These are phyloP conservation scores for Ornithoptera alexandrae DNA, from an alignment of 2,888 invertebrate species.

Conservation along the genomic window DNA sequence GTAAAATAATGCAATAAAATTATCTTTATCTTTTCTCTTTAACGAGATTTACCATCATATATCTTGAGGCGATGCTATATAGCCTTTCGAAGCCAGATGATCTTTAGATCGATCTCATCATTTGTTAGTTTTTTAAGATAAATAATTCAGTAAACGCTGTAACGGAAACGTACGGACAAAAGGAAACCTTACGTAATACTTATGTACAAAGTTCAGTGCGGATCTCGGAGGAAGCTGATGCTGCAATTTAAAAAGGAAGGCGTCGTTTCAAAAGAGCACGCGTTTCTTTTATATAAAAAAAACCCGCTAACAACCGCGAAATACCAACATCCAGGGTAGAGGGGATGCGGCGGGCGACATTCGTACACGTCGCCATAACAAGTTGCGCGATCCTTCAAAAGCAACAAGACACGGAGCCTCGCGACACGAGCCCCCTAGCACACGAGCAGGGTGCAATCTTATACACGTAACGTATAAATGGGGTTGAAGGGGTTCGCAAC, in stretches of 20 bases:
- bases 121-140: no score
- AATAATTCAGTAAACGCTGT: no score
- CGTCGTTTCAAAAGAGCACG: background rate
- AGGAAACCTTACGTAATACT: conserved; percentile 1
- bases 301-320: conserved; percentile 38
- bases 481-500: no score
- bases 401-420: conserved; percentile 28
- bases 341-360: conserved; percentile 44
- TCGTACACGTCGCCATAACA: conserved; percentile 50
- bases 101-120: no score
- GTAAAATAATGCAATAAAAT: no score
- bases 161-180: background rate
- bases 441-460: no score
- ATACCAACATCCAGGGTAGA: conserved; percentile 32
- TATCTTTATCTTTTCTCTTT: no score
- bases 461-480: no score
- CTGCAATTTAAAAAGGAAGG: conserved; percentile 9
- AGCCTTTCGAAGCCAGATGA: no score
- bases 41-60: no score
- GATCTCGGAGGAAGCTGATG: background rate
- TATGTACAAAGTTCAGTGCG: background rate
- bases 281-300: conserved; percentile 25
- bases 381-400: conserved; percentile 47
- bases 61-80: no score
- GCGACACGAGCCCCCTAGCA: no score